Conservation (phyloP, 2,113 vertebrate genomes). For the Protobothrops mucrosquamatus region DNA sequence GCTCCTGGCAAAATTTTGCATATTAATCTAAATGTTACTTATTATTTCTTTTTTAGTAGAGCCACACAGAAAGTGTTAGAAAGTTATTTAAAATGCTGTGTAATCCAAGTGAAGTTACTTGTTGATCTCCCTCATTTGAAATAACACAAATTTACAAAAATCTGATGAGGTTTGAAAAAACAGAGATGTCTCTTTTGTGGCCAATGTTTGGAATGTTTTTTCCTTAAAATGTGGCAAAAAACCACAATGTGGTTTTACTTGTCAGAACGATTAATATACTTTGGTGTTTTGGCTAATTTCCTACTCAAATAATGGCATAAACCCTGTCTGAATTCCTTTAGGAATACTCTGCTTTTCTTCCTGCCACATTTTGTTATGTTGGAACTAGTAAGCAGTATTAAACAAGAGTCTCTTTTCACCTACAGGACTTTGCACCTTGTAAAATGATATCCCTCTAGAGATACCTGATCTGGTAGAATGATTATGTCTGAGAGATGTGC, state of each 20-base stretch:
- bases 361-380: not conserved
- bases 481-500: not conserved
- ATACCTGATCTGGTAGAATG: not conserved
- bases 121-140: not conserved
- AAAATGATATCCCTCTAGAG: not conserved
- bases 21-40: not conserved
- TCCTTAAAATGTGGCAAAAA: conserved; percentile 2
- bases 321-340: not conserved
- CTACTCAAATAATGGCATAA: not conserved
- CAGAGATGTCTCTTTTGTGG: not conserved
- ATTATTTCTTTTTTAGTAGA: not conserved
- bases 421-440: not conserved
- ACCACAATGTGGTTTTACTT: not conserved
- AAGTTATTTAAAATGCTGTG: not conserved
- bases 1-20: not conserved
- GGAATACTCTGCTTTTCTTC: not conserved
- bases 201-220: not conserved
- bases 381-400: not conserved
- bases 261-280: not conserved
- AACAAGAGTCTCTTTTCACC: not conserved
- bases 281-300: not conserved
- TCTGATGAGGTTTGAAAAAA: not conserved
- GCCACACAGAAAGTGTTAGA: not conserved
- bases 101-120: not conserved
- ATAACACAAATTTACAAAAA: not conserved